These are phyloP conservation scores for Hirudo medicinalis DNA, from an alignment of 1,140 invertebrate species.

Conservation along the genomic window DNA sequence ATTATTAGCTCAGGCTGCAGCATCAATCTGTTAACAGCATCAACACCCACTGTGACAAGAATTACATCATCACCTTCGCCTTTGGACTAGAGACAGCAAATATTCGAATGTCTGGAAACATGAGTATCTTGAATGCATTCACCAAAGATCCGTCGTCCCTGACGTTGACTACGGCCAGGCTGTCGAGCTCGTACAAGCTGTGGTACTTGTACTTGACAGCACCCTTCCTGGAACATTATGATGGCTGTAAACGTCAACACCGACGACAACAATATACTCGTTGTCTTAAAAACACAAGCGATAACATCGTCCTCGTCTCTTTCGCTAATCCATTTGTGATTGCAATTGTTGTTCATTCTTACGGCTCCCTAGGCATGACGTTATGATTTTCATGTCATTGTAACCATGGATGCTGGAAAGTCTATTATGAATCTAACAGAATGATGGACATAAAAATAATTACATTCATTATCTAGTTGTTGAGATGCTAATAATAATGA, in stretches of 20 bases:
- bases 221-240: conserved; percentile 52
- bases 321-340: too few species aligned
- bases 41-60: neutral
- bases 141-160: conserved; percentile 74
- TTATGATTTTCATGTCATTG: too few species aligned
- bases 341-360: too few species aligned
- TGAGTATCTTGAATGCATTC: conserved; percentile 81
- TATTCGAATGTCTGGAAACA: conserved; percentile 80
- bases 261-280: too few species aligned
- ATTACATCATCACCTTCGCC: conserved; percentile 48
- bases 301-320: too few species aligned
- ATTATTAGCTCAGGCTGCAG: neutral
- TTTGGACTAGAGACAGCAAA: conserved; percentile 75
- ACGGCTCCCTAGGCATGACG: too few species aligned
- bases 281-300: too few species aligned
- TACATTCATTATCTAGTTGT: neutral
- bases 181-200: conserved; percentile 75
- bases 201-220: conserved; percentile 77
- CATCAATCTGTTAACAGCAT: too few species aligned
- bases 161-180: conserved; percentile 85
- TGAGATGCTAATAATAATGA: neutral
- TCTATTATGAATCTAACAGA: too few species aligned
- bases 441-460: too few species aligned
- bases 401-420: too few species aligned
- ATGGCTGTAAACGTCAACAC: too few species aligned